Evolutionary conservation across 2,888 invertebrate species (phyloP).

Genomic region (Laothoe populi): DNA sequence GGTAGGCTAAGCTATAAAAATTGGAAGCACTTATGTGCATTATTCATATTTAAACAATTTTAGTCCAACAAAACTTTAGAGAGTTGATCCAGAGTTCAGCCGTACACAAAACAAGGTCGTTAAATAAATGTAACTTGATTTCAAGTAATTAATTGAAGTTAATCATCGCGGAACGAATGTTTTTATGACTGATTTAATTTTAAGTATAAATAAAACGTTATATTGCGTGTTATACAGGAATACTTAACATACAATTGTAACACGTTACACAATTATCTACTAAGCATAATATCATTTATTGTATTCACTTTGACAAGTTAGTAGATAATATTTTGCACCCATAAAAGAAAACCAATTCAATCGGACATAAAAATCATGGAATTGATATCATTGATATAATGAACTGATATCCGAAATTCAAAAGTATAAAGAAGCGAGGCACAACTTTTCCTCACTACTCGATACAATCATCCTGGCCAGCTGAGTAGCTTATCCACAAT

Average conservation of each 20-base stretch:
- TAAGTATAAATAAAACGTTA: conserved; percentile 13
- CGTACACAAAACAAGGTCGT: neutral
- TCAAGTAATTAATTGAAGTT: neutral
- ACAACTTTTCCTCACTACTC: no score
- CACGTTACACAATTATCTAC: conserved; percentile 1
- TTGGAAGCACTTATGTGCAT: no score
- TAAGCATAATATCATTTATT: neutral
- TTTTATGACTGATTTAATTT: neutral
- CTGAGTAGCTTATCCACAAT: no score
- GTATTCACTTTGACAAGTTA: neutral
- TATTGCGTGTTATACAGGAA: neutral
- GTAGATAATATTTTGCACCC: no score
- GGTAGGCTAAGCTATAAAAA: no score
- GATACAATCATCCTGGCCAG: no score
- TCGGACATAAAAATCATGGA: no score
- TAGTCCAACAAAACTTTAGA: neutral
- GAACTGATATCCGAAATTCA: no score
- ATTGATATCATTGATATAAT: no score
- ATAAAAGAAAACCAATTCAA: no score
- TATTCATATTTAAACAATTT: no score
- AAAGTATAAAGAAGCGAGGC: no score
- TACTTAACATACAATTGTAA: neutral
- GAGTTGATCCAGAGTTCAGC: neutral
- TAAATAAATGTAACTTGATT: neutral
- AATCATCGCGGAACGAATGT: conserved; percentile 9